A percentile compares a stretch with the other conserved stretches of the same genome.
Conservation (phyloP, 2,888 invertebrate species). For the Abrostola tripartita region DNA sequence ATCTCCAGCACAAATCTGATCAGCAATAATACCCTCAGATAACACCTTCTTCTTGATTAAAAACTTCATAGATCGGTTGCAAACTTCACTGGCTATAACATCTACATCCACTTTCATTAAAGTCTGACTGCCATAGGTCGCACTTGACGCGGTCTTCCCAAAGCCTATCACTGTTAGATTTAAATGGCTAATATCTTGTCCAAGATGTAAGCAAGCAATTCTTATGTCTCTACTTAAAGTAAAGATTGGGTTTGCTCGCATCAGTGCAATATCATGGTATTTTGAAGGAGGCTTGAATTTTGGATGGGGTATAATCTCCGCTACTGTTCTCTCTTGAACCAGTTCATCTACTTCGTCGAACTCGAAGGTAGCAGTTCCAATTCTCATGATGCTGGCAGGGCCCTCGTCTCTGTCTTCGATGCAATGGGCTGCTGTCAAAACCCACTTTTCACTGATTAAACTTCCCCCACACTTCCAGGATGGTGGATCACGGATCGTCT, state of each 20-base stretch:
- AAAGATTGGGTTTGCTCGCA: constrained; percentile 85
- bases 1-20: constrained; percentile 84
- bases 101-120: constrained; percentile 85
- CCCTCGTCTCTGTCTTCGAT: constrained; percentile 79
- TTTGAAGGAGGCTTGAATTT: constrained; percentile 87
- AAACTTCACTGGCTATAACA: constrained; percentile 67
- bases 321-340: constrained; percentile 85
- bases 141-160: constrained; percentile 87
- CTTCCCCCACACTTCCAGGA: constrained; percentile 84
- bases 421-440: constrained; percentile 84
- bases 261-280: constrained; percentile 90
- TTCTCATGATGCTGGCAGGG: constrained; percentile 82
- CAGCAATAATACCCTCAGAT: constrained; percentile 71
- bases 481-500: constrained; percentile 47
- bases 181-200: constrained; percentile 57
- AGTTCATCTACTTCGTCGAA: constrained; percentile 82
- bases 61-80: constrained; percentile 78
- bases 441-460: constrained; percentile 78
- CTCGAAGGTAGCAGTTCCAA: constrained; percentile 87
- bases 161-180: constrained; percentile 90
- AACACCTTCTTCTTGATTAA: constrained; percentile 76
- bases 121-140: constrained; percentile 76
- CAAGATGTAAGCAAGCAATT: constrained; percentile 89
- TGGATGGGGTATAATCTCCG: constrained; percentile 85
- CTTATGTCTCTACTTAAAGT: constrained; percentile 86